Evolutionary conservation across 2,113 vertebrate species (phyloP).

Genomic region (Xenus cinereus): DNA sequence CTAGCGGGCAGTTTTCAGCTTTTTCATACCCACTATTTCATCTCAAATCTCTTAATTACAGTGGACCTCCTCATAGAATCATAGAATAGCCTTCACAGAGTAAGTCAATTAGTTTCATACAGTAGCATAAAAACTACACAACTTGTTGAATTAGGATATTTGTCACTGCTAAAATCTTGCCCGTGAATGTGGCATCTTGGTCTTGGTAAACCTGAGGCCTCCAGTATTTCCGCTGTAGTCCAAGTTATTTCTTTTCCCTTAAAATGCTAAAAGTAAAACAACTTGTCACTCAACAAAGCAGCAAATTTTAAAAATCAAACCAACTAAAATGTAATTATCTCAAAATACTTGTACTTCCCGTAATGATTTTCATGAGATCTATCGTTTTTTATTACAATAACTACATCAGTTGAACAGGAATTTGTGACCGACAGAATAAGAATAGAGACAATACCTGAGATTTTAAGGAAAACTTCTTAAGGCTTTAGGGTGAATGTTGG

Average conservation of each 20-base stretch:
- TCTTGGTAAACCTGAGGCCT: not conserved
- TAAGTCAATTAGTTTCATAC: not conserved
- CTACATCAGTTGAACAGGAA: not conserved
- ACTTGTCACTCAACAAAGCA: not conserved
- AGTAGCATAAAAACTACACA: not conserved
- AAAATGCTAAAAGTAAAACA: not conserved
- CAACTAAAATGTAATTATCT: not conserved
- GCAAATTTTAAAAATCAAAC: not conserved
- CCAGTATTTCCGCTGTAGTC: not conserved
- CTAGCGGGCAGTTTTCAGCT: not conserved
- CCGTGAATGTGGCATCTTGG: not conserved
- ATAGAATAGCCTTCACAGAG: not conserved
- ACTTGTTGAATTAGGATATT: not conserved
- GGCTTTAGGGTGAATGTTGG: not conserved
- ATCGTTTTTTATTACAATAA: not conserved
- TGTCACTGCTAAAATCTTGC: not conserved
- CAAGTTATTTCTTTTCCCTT: not conserved
- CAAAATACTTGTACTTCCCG: not conserved
- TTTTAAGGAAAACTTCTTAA: not conserved
- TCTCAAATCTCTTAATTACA: not conserved
- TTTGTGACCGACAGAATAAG: not conserved
- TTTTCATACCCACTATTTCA: not conserved
- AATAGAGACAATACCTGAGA: not conserved
- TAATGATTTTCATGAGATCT: not conserved
- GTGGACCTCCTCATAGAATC: not conserved